Evolutionary conservation across 2,797 vertebrate genomes (phyloP).

Genomic region (Microchirus variegatus): DNA sequence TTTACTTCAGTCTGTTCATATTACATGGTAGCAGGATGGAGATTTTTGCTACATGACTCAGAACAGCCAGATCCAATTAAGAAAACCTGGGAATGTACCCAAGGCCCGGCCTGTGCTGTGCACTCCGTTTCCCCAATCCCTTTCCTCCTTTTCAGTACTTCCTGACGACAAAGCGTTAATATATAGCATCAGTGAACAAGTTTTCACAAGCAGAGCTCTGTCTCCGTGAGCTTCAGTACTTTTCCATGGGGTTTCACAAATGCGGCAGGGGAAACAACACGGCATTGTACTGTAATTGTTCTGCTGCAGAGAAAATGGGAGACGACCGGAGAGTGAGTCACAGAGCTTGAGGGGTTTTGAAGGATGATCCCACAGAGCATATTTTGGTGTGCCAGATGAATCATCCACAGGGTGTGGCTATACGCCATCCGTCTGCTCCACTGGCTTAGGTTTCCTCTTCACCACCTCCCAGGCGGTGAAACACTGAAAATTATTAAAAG

Average conservation of each 20-base stretch:
- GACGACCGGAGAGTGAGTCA: conserved; percentile 67
- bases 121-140: conserved; percentile 19
- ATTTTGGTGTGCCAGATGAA: conserved; percentile 62
- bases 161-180: conserved; percentile 12
- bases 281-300: conserved; percentile 60
- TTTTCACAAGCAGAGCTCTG: conserved; percentile 13
- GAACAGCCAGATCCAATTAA: conserved; percentile 47
- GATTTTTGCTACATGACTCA: conserved; percentile 71
- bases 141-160: conserved; percentile 8
- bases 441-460: conserved; percentile 43
- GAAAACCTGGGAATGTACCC: conserved; percentile 49
- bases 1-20: conserved; percentile 32
- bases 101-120: conserved; percentile 28
- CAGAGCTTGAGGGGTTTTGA: conserved; percentile 43
- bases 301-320: conserved; percentile 35
- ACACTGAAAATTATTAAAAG: conserved; percentile 1
- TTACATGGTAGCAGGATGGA: conserved; percentile 23
- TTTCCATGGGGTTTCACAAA: conserved; percentile 64
- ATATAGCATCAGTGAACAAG: conserved; percentile 1
- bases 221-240: conserved; percentile 44
- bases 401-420: conserved; percentile 70
- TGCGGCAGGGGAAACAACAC: conserved; percentile 40
- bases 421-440: conserved; percentile 13
- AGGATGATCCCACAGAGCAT: conserved; percentile 54
- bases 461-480: conserved; percentile 4